Conservation (phyloP, 2,113 vertebrate species). For the Chaetodon auriga region DNA sequence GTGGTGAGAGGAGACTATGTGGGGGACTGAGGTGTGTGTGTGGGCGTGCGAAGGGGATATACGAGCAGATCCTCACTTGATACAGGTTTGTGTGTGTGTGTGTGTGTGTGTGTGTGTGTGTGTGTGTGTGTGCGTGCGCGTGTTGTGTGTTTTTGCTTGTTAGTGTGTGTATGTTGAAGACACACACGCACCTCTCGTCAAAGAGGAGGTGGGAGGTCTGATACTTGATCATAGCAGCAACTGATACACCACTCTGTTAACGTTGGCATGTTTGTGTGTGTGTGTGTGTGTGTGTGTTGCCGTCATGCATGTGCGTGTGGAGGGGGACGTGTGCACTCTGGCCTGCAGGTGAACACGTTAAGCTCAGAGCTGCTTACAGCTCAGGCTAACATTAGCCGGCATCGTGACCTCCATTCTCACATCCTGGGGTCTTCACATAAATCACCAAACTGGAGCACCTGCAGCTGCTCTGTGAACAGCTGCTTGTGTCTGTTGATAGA, state of each 20-base stretch:
- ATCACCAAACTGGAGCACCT: background rate
- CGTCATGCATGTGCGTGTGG: background rate
- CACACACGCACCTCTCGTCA: slow-evolving; percentile 13
- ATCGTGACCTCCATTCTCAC: slow-evolving; percentile 19
- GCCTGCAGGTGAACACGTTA: slow-evolving; percentile 12
- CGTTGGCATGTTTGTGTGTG: background rate
- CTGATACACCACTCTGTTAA: background rate
- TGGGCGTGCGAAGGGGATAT: background rate
- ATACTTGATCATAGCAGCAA: slow-evolving; percentile 18
- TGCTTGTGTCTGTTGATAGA: background rate
- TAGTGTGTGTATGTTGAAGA: slow-evolving; percentile 2
- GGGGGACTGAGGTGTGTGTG: background rate
- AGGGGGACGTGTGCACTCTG: background rate
- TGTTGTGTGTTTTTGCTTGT: background rate
- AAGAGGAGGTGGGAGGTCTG: slow-evolving; percentile 7
- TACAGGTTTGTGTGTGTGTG: slow-evolving; percentile 3
- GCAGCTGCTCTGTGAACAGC: background rate
- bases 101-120: background rate
- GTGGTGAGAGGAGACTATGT: slow-evolving; percentile 13
- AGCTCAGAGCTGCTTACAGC: slow-evolving; percentile 2
- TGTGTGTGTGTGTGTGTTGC: slow-evolving; percentile 1
- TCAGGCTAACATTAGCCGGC: slow-evolving; percentile 39
- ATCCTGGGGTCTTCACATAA: background rate
- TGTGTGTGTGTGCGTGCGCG: slow-evolving; percentile 9
- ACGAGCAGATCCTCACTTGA: slow-evolving; percentile 13